A percentile compares a stretch with the other conserved stretches of the same genome.
phyloP scores from a whole-genome alignment of 2,888 invertebrate species.

The Tolmerus cingulatus region DNA sequence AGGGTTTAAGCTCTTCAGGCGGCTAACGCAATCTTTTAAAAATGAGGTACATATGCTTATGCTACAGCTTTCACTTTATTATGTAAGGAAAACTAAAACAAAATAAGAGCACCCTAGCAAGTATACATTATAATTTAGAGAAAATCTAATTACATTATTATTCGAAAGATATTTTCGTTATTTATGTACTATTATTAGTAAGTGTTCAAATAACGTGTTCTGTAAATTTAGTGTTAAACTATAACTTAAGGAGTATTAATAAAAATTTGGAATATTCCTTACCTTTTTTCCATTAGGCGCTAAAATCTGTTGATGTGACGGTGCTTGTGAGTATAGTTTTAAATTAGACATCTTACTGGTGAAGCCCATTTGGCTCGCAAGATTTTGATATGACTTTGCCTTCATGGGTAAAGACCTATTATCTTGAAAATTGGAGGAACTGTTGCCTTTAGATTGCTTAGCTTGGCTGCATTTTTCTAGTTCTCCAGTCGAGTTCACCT shows the following conservation, averaged over 20 bases:
- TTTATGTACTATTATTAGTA: too few species aligned
- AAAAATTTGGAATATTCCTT: not conserved
- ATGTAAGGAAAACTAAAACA: too few species aligned
- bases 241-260: not conserved
- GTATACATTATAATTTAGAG: too few species aligned
- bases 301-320: not conserved
- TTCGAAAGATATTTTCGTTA: too few species aligned
- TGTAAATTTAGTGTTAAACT: too few species aligned
- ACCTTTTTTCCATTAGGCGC: not conserved
- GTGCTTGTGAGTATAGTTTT: not conserved
- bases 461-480: slow-evolving; percentile 31
- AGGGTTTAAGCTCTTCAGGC: too few species aligned
- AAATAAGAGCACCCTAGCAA: too few species aligned
- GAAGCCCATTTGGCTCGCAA: slow-evolving; percentile 55
- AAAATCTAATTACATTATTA: too few species aligned
- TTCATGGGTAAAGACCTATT: slow-evolving; percentile 63
- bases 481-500: slow-evolving; percentile 3
- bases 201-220: too few species aligned
- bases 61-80: too few species aligned
- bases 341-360: slow-evolving; percentile 38
- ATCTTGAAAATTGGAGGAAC: slow-evolving; percentile 49
- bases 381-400: slow-evolving; percentile 62
- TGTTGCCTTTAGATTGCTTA: slow-evolving; percentile 23
- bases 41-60: too few species aligned
- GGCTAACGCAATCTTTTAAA: too few species aligned